These are phyloP conservation scores for Agapornis canus DNA, from an alignment of 2,797 vertebrate species.

Conservation along the genomic window DNA sequence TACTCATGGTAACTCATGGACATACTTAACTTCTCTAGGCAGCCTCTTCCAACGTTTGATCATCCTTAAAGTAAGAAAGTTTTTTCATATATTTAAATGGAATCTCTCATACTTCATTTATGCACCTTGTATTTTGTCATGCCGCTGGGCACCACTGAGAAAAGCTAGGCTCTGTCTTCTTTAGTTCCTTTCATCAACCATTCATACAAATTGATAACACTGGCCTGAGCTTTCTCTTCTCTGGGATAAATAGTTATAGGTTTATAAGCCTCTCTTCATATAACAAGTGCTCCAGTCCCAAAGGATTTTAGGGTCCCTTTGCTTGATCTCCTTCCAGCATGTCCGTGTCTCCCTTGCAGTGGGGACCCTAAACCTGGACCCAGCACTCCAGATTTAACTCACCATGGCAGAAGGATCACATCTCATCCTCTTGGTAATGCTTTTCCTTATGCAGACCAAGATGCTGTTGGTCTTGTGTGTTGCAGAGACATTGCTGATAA, in stretches of 20 bases:
- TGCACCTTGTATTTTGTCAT: accelerated
- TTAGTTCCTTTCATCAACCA: neutral
- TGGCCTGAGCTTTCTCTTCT: neutral
- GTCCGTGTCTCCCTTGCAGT: neutral
- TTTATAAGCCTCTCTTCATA: neutral
- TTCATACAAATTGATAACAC: neutral
- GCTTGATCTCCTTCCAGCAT: neutral
- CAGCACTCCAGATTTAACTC: neutral
- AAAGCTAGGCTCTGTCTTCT: neutral
- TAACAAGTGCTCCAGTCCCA: neutral
- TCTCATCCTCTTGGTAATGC: neutral
- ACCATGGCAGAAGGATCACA: neutral
- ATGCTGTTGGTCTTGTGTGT: neutral
- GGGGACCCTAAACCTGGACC: neutral
- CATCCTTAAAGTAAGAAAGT: accelerated
- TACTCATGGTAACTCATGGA: neutral
- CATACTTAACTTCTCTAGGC: neutral
- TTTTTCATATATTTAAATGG: neutral
- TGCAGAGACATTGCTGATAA: neutral
- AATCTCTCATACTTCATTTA: neutral
- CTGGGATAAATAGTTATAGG: neutral
- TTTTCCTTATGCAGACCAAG: neutral
- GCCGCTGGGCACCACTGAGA: neutral
- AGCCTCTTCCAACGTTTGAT: neutral
- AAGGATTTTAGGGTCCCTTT: too few relatives aligned